A percentile compares a stretch with the other conserved stretches of the same genome.
Evolutionary conservation across 2,888 invertebrate species (phyloP).

Genomic region (Eulithis prunata): DNA sequence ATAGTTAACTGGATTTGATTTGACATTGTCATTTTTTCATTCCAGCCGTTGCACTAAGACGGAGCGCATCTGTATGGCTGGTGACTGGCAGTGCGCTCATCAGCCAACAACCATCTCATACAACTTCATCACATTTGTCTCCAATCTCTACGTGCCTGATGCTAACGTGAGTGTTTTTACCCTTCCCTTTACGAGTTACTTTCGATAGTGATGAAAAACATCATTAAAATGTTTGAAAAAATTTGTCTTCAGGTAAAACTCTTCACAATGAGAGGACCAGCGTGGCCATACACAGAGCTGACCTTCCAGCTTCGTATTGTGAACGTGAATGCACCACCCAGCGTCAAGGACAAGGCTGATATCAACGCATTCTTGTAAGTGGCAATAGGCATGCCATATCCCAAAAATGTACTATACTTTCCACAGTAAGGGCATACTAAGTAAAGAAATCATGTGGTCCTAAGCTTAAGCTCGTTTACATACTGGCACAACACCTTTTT

Average conservation of each 20-base stretch:
- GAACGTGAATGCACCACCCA: constrained; percentile 86
- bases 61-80: constrained; percentile 87
- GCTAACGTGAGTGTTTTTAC: constrained; percentile 55
- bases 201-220: background rate
- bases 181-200: background rate
- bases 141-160: constrained; percentile 89
- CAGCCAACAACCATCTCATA: constrained; percentile 95
- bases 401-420: no score
- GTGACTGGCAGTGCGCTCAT: constrained; percentile 89
- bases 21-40: constrained; percentile 36
- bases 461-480: no score
- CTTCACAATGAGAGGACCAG: constrained; percentile 94
- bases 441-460: no score
- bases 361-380: constrained; percentile 85
- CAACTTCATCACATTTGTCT: constrained; percentile 96
- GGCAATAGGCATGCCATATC: background rate
- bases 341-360: constrained; percentile 81
- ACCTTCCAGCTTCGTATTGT: constrained; percentile 90
- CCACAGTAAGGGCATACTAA: no score
- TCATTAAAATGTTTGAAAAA: no score
- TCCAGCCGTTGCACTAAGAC: constrained; percentile 92
- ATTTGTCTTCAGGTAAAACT: constrained; percentile 83
- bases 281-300: constrained; percentile 87
- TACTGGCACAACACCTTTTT: no score
- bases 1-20: no score